Conservation (phyloP, 1,140 invertebrate species). For the Tigriopus japonicus region DNA sequence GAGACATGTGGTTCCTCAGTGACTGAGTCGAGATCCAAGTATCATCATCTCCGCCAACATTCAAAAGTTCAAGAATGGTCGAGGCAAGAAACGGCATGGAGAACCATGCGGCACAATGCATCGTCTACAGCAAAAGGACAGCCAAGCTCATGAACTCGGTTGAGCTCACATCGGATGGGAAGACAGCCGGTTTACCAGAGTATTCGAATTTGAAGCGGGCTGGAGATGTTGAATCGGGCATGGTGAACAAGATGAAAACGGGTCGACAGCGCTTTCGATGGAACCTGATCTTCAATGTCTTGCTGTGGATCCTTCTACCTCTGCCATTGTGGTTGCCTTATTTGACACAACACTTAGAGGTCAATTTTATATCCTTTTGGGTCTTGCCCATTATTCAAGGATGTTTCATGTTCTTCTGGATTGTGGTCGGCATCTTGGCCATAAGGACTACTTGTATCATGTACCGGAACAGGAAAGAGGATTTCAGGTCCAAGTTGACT, state of each 20-base stretch:
- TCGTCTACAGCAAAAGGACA: too few relatives aligned
- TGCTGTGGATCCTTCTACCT: not conserved
- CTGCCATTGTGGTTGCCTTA: slow-evolving; percentile 6
- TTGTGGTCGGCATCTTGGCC: not conserved
- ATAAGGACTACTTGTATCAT: not conserved
- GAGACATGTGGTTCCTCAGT: too few relatives aligned
- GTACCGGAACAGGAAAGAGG: not conserved
- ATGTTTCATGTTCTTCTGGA: not conserved
- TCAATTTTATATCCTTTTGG: not conserved
- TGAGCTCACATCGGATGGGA: too few relatives aligned
- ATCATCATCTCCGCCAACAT: too few relatives aligned
- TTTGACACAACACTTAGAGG: not conserved
- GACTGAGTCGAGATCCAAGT: too few relatives aligned
- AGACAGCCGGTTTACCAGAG: too few relatives aligned
- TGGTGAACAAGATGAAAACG: not conserved
- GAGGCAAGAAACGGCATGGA: too few relatives aligned
- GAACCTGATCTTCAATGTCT: slow-evolving; percentile 4
- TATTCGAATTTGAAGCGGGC: not conserved
- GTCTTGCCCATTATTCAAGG: not conserved
- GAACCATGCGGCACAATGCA: too few relatives aligned
- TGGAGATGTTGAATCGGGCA: not conserved
- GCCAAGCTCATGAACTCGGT: too few relatives aligned
- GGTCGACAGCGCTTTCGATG: not conserved
- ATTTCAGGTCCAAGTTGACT: not conserved
- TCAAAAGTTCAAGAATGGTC: too few relatives aligned